Conservation (phyloP, 37 sponge, comb jelly and placozoan genomes). For the Beroe forskalii region DNA sequence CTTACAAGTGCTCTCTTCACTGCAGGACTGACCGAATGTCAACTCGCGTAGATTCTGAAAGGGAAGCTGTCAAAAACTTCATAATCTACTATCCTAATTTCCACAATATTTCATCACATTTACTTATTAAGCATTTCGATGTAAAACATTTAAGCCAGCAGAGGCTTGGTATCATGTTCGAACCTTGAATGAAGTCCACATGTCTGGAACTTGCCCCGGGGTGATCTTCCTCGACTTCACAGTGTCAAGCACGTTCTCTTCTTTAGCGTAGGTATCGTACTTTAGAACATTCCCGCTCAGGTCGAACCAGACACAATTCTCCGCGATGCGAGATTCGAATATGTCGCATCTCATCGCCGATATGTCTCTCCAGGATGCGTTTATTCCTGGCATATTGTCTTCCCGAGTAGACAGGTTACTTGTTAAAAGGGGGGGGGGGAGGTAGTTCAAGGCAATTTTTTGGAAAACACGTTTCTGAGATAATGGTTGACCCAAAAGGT, state of each 20-base stretch:
- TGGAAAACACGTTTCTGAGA: too few species aligned
- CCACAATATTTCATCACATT: too few species aligned
- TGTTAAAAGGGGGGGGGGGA: too few species aligned
- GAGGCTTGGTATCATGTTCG: too few species aligned
- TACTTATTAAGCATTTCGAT: too few species aligned
- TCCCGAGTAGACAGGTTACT: neutral
- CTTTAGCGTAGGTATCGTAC: conserved; percentile 35
- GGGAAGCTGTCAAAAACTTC: too few species aligned
- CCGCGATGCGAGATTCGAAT: conserved; percentile 33
- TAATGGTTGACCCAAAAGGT: too few species aligned
- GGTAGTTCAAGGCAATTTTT: too few species aligned
- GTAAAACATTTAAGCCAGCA: too few species aligned
- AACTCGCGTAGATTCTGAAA: conserved; percentile 21
- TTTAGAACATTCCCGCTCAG: conserved; percentile 46
- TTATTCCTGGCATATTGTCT: conserved; percentile 18
- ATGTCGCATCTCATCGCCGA: conserved; percentile 12
- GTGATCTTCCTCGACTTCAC: conserved; percentile 10
- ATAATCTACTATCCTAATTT: too few species aligned
- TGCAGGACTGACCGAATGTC: conserved; percentile 33
- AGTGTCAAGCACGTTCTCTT: conserved; percentile 6
- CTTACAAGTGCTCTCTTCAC: conserved; percentile 59
- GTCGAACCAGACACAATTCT: conserved; percentile 57
- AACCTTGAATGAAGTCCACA: conserved; percentile 45
- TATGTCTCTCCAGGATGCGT: conserved; percentile 26
- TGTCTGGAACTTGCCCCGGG: conserved; percentile 51